Conservation (phyloP, 2,113 vertebrate species). For the Platichthys flesus region DNA sequence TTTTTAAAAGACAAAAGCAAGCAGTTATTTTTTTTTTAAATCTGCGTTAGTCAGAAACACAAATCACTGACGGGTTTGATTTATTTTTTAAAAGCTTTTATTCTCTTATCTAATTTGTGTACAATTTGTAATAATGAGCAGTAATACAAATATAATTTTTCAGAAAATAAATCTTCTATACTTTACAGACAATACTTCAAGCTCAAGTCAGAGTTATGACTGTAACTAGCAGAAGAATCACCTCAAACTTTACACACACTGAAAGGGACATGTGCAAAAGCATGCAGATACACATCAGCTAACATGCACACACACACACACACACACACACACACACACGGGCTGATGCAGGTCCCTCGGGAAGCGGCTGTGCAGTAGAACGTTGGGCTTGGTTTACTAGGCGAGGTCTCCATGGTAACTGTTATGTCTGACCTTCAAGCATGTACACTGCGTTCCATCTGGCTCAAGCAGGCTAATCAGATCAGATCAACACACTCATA, state of each 20-base stretch:
- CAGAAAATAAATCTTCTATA: background rate
- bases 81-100: background rate
- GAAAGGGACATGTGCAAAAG: constrained; percentile 9
- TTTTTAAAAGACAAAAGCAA: background rate
- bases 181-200: background rate
- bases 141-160: background rate
- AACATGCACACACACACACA: constrained; percentile 1
- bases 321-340: constrained; percentile 12
- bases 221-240: constrained; percentile 8
- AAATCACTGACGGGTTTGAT: background rate
- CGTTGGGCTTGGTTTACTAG: constrained; percentile 55
- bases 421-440: constrained; percentile 81
- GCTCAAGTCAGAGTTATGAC: background rate
- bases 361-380: constrained; percentile 14
- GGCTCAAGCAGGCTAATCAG: constrained; percentile 70
- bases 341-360: constrained; percentile 12
- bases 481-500: constrained; percentile 58
- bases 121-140: background rate
- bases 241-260: constrained; percentile 7
- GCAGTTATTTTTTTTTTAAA: background rate
- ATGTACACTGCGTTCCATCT: constrained; percentile 68
- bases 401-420: constrained; percentile 80
- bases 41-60: background rate
- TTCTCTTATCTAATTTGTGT: background rate
- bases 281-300: background rate